These are phyloP conservation scores for Carposina sasakii DNA, from an alignment of 1,140 invertebrate genomes.

Conservation along the genomic window DNA sequence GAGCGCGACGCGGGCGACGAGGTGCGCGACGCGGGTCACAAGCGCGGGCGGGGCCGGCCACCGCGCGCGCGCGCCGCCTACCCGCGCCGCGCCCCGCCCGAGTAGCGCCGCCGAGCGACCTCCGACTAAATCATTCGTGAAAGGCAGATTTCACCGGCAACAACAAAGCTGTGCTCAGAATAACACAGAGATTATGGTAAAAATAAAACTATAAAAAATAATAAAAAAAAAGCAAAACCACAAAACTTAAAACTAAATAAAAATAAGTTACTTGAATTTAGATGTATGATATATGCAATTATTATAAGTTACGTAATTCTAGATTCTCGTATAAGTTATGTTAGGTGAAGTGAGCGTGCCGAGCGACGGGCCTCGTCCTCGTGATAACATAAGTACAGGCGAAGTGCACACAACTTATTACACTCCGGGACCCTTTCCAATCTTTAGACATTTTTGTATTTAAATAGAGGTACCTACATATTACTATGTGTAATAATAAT, in stretches of 20 bases:
- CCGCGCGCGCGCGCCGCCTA: conserved; percentile 35
- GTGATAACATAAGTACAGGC: conserved; percentile 63
- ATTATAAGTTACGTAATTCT: conserved; percentile 70
- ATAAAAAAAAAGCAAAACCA: conserved; percentile 69
- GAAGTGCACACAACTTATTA: conserved; percentile 42
- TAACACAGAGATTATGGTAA: conserved; percentile 64
- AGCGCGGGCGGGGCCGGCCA: conserved; percentile 51
- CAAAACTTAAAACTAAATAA: conserved; percentile 67
- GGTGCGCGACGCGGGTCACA: too few species aligned
- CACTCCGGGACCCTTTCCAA: conserved; percentile 44
- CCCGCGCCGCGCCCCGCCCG: conserved; percentile 37
- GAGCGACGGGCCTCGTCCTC: conserved; percentile 55
- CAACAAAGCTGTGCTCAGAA: conserved; percentile 65
- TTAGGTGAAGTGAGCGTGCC: too few species aligned
- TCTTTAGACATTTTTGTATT: conserved; percentile 24
- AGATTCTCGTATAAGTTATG: conserved; percentile 62
- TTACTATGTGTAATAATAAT: too few species aligned
- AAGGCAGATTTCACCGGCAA: conserved; percentile 72
- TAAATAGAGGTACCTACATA: too few species aligned
- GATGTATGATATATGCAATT: conserved; percentile 71
- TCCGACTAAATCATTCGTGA: conserved; percentile 66
- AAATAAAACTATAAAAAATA: conserved; percentile 46
- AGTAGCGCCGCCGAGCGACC: conserved; percentile 15
- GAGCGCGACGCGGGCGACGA: conserved; percentile 44
- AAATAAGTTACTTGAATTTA: conserved; percentile 71